Evolutionary conservation across 2,888 invertebrate genomes (phyloP).

Genomic region (Philereme transversata): DNA sequence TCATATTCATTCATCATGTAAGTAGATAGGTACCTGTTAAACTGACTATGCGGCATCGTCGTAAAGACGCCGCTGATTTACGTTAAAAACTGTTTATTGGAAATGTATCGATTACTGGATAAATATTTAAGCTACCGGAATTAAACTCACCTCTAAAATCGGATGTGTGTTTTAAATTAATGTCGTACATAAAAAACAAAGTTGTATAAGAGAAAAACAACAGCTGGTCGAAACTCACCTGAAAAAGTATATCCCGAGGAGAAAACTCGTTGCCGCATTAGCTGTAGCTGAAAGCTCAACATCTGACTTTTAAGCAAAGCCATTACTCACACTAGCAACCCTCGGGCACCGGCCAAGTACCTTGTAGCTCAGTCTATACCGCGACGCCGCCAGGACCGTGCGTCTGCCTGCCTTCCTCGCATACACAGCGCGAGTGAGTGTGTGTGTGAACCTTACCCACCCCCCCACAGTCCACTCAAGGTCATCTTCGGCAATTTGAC

Average conservation of each 20-base stretch:
- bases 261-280: neutral
- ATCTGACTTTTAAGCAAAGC: conserved; percentile 41
- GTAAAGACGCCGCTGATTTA: too few relatives aligned
- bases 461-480: conserved; percentile 62
- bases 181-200: too few relatives aligned
- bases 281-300: conserved; percentile 4
- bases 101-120: too few relatives aligned
- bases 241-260: neutral
- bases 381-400: conserved; percentile 55
- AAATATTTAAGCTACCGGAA: too few relatives aligned
- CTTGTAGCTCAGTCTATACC: conserved; percentile 62
- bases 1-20: too few relatives aligned
- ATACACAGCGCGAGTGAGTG: conserved; percentile 65
- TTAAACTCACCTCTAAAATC: too few relatives aligned
- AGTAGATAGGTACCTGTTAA: too few relatives aligned
- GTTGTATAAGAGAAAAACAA: neutral
- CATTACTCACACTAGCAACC: conserved; percentile 59
- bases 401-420: conserved; percentile 47
- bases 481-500: conserved; percentile 71
- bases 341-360: conserved; percentile 55
- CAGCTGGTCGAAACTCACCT: neutral
- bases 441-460: conserved; percentile 61
- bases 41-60: too few relatives aligned
- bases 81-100: too few relatives aligned
- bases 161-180: too few relatives aligned